Percentiles rank a stretch among this genome's conserved stretches.
These are phyloP conservation scores for Neotoxoptera formosana DNA, from an alignment of 1,140 invertebrate species.

Conservation along the genomic window DNA sequence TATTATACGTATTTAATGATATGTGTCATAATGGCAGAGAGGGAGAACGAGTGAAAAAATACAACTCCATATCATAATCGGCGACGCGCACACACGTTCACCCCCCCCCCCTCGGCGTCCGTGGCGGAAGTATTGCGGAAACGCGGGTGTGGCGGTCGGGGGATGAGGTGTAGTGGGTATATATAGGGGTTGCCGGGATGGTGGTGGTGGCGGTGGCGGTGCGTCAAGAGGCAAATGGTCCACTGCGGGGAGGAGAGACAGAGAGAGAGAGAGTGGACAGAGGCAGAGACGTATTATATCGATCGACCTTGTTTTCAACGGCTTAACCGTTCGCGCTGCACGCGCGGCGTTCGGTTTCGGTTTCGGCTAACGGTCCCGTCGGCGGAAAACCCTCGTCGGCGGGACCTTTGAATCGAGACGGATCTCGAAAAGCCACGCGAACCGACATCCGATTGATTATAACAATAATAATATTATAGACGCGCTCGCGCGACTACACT, in stretches of 20 bases:
- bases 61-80: neutral
- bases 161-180: too few relatives aligned
- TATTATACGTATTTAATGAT: neutral
- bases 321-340: slow-evolving; percentile 20
- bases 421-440: neutral
- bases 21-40: neutral
- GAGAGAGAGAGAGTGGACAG: neutral
- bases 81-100: neutral
- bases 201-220: too few relatives aligned
- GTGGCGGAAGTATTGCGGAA: neutral
- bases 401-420: too few relatives aligned
- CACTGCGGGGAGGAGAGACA: neutral
- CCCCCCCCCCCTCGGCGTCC: neutral
- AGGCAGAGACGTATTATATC: neutral
- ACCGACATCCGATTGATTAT: too few relatives aligned
- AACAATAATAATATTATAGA: too few relatives aligned
- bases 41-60: neutral
- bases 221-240: slow-evolving; percentile 2
- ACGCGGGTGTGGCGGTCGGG: neutral
- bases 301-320: slow-evolving; percentile 31
- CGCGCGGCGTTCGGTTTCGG: neutral
- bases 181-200: neutral
- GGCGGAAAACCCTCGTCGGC: neutral
- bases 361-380: neutral
- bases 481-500: too few relatives aligned